Percentiles rank a stretch among this genome's conserved stretches.
phyloP scores from a whole-genome alignment of 2,888 invertebrate species.

The Pseudococcus viburni region DNA sequence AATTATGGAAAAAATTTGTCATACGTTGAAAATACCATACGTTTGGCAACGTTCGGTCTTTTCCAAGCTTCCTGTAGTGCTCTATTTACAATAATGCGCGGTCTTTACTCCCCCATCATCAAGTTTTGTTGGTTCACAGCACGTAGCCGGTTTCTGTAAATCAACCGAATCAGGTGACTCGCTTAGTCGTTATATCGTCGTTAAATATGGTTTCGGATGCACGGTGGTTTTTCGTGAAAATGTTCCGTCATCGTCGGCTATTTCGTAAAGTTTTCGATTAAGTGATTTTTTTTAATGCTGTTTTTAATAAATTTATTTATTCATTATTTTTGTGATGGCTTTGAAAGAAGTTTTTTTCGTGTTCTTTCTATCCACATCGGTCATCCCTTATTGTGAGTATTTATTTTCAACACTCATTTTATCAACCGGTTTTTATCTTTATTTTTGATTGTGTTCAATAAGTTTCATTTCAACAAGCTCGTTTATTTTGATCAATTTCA shows the following conservation, averaged over 20 bases:
- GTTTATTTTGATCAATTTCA: not conserved
- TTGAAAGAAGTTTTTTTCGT: not conserved
- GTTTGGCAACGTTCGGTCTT: slow-evolving; percentile 59
- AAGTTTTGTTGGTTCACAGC: slow-evolving; percentile 61
- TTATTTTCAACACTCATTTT: not conserved
- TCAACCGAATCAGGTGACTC: slow-evolving; percentile 65
- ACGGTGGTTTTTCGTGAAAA: slow-evolving; percentile 34
- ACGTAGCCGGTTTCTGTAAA: slow-evolving; percentile 65
- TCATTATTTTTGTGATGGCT: not conserved
- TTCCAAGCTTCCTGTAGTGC: slow-evolving; percentile 34
- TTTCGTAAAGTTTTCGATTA: slow-evolving; percentile 35
- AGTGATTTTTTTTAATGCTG: slow-evolving; percentile 12
- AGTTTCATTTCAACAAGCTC: not conserved
- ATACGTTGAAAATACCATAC: slow-evolving; percentile 7
- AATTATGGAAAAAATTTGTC: slow-evolving; percentile 34
- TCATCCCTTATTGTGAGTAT: slow-evolving; percentile 19
- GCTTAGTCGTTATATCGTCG: slow-evolving; percentile 52
- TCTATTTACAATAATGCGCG: slow-evolving; percentile 65
- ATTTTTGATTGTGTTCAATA: not conserved
- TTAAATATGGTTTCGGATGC: slow-evolving; percentile 62
- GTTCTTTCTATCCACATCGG: not conserved
- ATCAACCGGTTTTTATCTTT: slow-evolving; percentile 10
- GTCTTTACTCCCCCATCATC: slow-evolving; percentile 64
- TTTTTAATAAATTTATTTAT: not conserved
- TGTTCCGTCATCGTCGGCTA: slow-evolving; percentile 2